Evolutionary conservation across 2,113 vertebrate species (phyloP), one percentile per base, ranked within the genome.

Genomic region (Indri indri): DNA sequence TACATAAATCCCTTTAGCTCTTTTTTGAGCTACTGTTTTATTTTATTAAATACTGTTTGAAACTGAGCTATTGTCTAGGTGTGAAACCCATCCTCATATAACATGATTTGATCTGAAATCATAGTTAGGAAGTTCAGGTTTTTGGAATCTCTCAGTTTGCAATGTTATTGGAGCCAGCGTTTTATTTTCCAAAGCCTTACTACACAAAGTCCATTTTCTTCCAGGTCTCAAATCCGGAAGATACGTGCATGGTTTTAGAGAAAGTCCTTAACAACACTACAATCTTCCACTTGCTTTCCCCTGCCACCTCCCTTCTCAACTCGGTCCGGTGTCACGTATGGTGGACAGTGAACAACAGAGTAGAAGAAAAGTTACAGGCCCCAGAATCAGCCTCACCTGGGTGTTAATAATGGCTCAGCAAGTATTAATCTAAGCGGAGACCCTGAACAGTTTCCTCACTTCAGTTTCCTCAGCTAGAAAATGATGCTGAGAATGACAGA

Each of bases 71-170:
- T 2, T 52, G 4, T 54, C 52, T 94, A 52, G 54, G 50, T 37
- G 57, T 91, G 52, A 94, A 95, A 88, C 40, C 13, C 27, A 57
- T n/a, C 65, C 22, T 13, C 42, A 71, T 9, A 3, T 42, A 81
- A 37, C 30, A 91, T 63, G 61, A 80, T 88, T 17, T 94, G 54
- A 92, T 61, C 22, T 52, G 18, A 96, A 97, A 73, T n/a, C 65
- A 23, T 1, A 90, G 25, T n/a, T 54, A 54, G 52, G 52, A 52
- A 82, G 57, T 61, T 63, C 70, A 70, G 37, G 12, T 42, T 70
- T 92, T 92, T 22, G 52, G 71, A 34, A 65, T 65, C 76, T 73
- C 47, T 81, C 52, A 66, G 30, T 76, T 54, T 47, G 8, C 50
- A 52, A 9, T 16, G 23, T 42, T 37, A 54, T 42, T 30, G 18